Conservation (phyloP, 1,140 invertebrate genomes). For the Steinernema feltiae region DNA sequence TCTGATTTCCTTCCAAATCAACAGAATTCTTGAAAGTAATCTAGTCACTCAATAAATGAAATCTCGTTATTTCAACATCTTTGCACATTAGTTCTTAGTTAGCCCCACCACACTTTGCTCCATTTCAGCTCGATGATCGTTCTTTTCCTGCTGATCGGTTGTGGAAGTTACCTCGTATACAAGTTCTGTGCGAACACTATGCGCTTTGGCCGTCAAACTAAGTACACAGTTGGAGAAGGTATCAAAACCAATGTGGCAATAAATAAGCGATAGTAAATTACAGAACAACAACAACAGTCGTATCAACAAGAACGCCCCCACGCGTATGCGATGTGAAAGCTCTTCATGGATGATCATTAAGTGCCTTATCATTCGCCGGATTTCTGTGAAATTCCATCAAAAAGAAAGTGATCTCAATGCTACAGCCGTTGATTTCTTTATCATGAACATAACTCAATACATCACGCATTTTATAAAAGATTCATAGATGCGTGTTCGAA, state of each 20-base stretch:
- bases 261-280: too few species aligned
- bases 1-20: neutral
- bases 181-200: constrained; percentile 1
- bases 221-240: neutral
- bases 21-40: neutral
- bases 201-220: neutral
- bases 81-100: too few species aligned
- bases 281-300: neutral
- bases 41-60: too few species aligned
- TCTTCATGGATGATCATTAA: neutral
- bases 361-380: neutral
- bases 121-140: constrained; percentile 12
- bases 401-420: too few species aligned
- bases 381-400: neutral
- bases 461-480: too few species aligned
- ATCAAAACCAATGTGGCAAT: too few species aligned
- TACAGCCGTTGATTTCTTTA: too few species aligned
- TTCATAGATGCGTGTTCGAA: too few species aligned
- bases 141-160: neutral
- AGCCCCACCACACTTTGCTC: too few species aligned
- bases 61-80: too few species aligned
- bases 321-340: neutral
- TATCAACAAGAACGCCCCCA: neutral
- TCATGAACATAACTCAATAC: too few species aligned
- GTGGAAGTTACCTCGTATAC: neutral